Conservation (phyloP, 1,140 invertebrate species). For the Phortica variegata region DNA sequence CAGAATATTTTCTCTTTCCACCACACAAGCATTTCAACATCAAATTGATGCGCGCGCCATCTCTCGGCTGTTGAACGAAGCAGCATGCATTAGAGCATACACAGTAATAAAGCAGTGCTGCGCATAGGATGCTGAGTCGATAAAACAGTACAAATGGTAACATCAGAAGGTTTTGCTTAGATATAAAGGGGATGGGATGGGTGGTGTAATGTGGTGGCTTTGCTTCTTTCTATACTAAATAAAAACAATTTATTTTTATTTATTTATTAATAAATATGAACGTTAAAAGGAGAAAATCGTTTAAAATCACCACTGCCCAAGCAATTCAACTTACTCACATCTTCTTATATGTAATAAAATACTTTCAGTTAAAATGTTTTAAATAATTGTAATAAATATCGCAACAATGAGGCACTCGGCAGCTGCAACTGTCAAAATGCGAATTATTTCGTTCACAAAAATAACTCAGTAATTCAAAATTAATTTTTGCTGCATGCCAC, state of each 20-base stretch:
- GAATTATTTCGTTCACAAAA: conserved; percentile 26
- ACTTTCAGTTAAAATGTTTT: neutral
- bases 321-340: neutral
- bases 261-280: conserved; percentile 1
- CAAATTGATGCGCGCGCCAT: no score
- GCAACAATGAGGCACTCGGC: conserved; percentile 15
- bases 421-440: conserved; percentile 22
- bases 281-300: neutral
- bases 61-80: conserved; percentile 23
- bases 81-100: conserved; percentile 1
- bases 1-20: no score
- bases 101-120: conserved; percentile 19
- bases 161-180: conserved; percentile 1
- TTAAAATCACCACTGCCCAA: conserved; percentile 6
- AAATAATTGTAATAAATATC: conserved; percentile 40
- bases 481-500: no score
- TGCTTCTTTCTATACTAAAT: no score
- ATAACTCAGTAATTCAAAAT: neutral
- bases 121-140: conserved; percentile 12
- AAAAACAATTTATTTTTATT: no score
- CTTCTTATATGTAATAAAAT: neutral
- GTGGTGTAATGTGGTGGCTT: no score
- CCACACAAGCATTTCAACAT: no score
- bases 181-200: neutral
- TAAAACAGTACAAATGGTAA: conserved; percentile 33